phyloP scores from a whole-genome alignment of 2,888 invertebrate species.

The Heliconius charithonia region DNA sequence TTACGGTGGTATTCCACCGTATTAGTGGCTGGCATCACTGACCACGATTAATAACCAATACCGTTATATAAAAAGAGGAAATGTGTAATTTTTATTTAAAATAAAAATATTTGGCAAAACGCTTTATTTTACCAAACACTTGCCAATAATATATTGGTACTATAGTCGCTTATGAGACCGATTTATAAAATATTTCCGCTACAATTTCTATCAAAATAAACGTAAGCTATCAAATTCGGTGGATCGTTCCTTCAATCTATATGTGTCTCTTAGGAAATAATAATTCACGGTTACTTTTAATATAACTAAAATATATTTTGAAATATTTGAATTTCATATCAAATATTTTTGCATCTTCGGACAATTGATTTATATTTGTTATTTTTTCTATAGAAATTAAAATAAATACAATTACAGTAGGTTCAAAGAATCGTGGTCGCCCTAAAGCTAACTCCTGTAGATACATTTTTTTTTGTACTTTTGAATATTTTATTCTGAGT shows the following conservation, averaged over 20 bases:
- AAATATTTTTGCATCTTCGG: neutral
- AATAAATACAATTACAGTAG: too few relatives aligned
- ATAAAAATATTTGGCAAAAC: neutral
- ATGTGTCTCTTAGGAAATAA: conserved; percentile 11
- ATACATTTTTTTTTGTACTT: too few relatives aligned
- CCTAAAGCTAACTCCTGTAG: too few relatives aligned
- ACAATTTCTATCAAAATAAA: conserved; percentile 25
- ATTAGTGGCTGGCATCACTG: too few relatives aligned
- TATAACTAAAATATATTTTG: neutral
- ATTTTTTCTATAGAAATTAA: neutral
- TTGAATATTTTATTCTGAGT: too few relatives aligned
- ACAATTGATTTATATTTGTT: neutral
- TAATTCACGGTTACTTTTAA: neutral
- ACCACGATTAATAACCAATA: too few relatives aligned
- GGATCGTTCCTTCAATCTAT: neutral
- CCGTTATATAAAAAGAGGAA: neutral
- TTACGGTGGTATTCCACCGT: too few relatives aligned
- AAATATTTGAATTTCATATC: neutral
- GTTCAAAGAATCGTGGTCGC: too few relatives aligned
- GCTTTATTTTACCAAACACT: conserved; percentile 3
- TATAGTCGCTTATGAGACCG: neutral
- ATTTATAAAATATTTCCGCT: conserved; percentile 37
- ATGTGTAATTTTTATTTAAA: neutral
- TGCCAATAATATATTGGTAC: conserved; percentile 26
- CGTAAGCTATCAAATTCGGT: conserved; percentile 11